These are phyloP conservation scores for Zootoca vivipara DNA, from an alignment of 2,113 vertebrate genomes.

Conservation along the genomic window DNA sequence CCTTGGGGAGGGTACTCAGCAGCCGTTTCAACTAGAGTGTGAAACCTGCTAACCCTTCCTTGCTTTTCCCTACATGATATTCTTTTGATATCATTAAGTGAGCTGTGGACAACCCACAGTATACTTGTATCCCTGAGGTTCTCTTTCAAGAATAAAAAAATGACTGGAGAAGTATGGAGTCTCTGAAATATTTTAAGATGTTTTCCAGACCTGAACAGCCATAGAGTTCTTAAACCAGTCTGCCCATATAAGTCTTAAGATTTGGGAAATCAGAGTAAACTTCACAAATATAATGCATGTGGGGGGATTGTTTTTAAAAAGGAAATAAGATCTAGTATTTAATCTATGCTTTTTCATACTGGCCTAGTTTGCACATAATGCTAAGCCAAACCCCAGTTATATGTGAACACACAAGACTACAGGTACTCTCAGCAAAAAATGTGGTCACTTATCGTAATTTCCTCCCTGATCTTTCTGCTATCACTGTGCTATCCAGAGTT, in stretches of 20 bases:
- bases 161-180: background rate
- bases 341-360: background rate
- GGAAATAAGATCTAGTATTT: background rate
- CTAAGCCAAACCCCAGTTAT: too few species aligned
- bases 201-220: background rate
- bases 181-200: background rate
- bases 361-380: too few species aligned
- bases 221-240: background rate
- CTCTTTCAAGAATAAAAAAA: background rate
- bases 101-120: conserved; percentile 7
- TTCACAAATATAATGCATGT: background rate
- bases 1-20: conserved; percentile 12
- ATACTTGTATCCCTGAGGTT: background rate
- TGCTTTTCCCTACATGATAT: background rate
- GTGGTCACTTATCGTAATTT: too few species aligned
- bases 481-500: too few species aligned
- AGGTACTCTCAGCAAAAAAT: too few species aligned
- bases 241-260: background rate
- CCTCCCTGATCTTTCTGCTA: too few species aligned
- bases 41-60: background rate
- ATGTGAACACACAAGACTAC: too few species aligned
- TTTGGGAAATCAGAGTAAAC: background rate
- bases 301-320: background rate
- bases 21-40: background rate
- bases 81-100: conserved; percentile 15